Evolutionary conservation across 2,888 invertebrate species (phyloP).

Genomic region (Orgyia antiqua): DNA sequence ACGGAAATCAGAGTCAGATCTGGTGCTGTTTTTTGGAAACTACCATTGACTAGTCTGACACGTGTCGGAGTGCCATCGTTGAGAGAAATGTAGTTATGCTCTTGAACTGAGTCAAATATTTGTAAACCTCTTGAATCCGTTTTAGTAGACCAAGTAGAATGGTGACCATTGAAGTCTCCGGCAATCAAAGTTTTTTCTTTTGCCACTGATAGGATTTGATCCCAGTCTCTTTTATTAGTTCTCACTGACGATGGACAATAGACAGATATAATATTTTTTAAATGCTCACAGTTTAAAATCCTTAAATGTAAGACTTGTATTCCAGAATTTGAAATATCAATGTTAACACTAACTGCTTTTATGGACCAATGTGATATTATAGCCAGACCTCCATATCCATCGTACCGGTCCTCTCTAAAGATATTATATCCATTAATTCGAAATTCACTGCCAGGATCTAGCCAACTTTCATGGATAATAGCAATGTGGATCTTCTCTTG

Average conservation of each 20-base stretch:
- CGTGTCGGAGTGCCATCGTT: background rate
- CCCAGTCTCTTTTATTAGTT: no score
- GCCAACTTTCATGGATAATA: conserved; percentile 1
- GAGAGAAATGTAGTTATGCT: background rate
- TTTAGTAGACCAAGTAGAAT: background rate
- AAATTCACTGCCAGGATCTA: background rate
- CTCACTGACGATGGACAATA: no score
- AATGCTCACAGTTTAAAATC: no score
- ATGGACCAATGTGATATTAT: background rate
- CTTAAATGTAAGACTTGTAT: no score
- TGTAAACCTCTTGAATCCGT: background rate
- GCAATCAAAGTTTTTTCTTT: no score
- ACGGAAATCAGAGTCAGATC: background rate
- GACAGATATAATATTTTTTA: no score
- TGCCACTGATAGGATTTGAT: no score
- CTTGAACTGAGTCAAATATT: background rate
- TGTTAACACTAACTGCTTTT: no score
- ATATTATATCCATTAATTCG: background rate
- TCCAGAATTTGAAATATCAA: no score
- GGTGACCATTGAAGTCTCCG: no score
- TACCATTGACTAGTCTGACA: background rate
- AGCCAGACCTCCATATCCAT: background rate
- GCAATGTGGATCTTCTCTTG: conserved; percentile 4
- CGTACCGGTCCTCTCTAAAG: background rate
- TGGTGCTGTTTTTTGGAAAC: background rate